Evolutionary conservation across 2,888 invertebrate genomes (phyloP).

Genomic region (Acheta domesticus): DNA sequence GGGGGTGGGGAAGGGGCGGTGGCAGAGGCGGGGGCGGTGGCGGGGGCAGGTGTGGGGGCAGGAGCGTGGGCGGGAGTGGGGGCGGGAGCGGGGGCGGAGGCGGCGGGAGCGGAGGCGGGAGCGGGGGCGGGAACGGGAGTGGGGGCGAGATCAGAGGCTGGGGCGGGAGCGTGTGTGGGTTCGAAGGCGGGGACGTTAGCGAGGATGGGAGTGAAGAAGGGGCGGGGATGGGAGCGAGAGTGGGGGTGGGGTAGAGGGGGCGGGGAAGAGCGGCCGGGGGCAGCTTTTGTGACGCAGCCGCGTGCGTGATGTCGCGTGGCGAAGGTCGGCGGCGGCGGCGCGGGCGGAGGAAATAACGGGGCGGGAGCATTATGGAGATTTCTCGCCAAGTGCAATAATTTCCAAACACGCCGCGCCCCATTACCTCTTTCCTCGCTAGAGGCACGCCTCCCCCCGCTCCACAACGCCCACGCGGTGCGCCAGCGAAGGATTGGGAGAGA

Average conservation of each 20-base stretch:
- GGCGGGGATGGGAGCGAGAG: background rate
- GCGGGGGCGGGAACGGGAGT: background rate
- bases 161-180: no score
- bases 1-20: no score
- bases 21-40: no score
- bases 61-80: no score
- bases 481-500: no score
- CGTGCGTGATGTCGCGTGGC: constrained; percentile 4
- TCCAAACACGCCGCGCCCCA: constrained; percentile 1
- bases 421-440: background rate
- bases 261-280: background rate
- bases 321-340: background rate
- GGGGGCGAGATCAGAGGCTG: background rate
- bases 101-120: background rate
- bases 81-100: background rate
- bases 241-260: background rate
- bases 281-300: background rate
- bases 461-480: no score
- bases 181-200: no score
- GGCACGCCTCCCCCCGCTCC: no score
- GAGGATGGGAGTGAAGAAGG: no score
- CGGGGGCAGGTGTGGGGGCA: no score
- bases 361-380: background rate
- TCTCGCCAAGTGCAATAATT: constrained; percentile 18
- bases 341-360: background rate